Conservation (phyloP, 64 coral and sea anemone genomes). For the Stichodactyla mertensii region DNA sequence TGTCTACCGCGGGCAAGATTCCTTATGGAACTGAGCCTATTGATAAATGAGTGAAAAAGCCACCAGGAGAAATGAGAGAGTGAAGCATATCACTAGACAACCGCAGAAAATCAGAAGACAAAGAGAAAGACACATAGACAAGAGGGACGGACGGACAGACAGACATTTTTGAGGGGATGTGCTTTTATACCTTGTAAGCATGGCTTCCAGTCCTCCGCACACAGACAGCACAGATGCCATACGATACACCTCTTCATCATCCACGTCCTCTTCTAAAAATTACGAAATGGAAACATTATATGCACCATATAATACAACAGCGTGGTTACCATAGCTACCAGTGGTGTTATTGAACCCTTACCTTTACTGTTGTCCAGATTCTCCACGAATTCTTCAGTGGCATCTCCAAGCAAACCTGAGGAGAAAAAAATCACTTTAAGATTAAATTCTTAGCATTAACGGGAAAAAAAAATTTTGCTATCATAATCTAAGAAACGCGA, state of each 20-base stretch:
- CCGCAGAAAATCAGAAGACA: too few species aligned
- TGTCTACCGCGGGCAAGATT: conserved; percentile 85
- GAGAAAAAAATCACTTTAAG: neutral
- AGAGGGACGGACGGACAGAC: neutral
- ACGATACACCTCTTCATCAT: conserved; percentile 85
- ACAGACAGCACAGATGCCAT: conserved; percentile 87
- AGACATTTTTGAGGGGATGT: neutral
- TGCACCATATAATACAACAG: neutral
- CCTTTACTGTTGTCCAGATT: conserved; percentile 85
- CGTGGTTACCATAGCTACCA: neutral
- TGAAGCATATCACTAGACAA: too few species aligned
- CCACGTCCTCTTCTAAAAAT: conserved; percentile 72
- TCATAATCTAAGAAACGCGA: too few species aligned
- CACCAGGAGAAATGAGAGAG: too few species aligned
- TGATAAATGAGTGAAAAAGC: neutral
- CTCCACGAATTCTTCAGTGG: conserved; percentile 96
- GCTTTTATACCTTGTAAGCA: conserved; percentile 72
- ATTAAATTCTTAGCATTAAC: neutral
- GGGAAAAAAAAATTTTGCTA: neutral
- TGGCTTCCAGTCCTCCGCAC: conserved; percentile 93
- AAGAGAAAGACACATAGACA: too few species aligned
- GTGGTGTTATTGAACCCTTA: neutral
- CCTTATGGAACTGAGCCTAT: conserved; percentile 70
- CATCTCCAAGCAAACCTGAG: conserved; percentile 94
- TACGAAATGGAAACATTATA: neutral